These are phyloP conservation scores for Nansenia antarctica DNA, from an alignment of 2,113 vertebrate species.

Conservation along the genomic window DNA sequence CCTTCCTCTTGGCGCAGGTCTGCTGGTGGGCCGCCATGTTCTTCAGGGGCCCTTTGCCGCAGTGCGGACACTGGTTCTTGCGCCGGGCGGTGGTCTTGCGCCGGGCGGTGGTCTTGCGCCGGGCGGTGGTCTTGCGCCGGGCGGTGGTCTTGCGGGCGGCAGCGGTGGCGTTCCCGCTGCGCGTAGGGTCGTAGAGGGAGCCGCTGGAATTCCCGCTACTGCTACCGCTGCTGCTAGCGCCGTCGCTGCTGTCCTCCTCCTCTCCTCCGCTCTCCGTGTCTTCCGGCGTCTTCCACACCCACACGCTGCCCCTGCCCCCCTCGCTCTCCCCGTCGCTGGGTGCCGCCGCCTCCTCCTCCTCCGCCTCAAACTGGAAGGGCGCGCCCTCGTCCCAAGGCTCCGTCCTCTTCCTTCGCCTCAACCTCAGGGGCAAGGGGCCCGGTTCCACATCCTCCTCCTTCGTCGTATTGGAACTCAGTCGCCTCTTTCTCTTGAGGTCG, in stretches of 20 bases:
- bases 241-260: constrained; percentile 3
- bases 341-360: not conserved
- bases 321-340: not conserved
- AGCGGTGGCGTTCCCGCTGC: not conserved
- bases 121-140: not conserved
- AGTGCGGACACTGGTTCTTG: not conserved
- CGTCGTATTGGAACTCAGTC: no score
- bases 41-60: not conserved
- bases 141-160: not conserved
- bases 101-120: not conserved
- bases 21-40: not conserved
- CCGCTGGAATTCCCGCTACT: constrained; percentile 34
- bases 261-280: not conserved
- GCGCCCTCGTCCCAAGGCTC: not conserved
- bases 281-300: not conserved
- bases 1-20: not conserved
- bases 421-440: not conserved
- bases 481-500: no score
- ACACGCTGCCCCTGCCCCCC: not conserved
- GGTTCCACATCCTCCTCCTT: not conserved
- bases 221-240: constrained; percentile 12
- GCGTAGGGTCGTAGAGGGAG: constrained; percentile 1
- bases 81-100: not conserved
- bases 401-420: not conserved
- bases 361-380: constrained; percentile 6